Base-by-base conservation (phyloP, 2,888 invertebrate genomes). In the Antheraea yamamai region DNA sequence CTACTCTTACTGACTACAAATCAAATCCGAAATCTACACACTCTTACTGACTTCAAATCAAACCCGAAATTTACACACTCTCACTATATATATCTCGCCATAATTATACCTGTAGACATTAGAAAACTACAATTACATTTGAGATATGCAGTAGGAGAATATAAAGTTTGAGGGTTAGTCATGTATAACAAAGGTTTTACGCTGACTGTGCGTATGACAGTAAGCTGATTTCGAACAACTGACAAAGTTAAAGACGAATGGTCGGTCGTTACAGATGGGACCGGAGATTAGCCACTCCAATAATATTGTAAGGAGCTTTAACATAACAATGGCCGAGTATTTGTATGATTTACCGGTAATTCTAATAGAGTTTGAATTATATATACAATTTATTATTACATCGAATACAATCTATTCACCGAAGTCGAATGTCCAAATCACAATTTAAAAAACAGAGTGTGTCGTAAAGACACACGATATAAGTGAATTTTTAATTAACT, bases 221-320 rank as follows among this genome's bases (percentile, higher is more conserved):
- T 64, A 39, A 39, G 73, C 73, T n/a, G 58, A 39, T 30, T 64
- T n/a, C 58, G 58, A 35, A 73, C 55, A 30, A 55, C 58, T 58
- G 61, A 73, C 39, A 61, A 73, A 58, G 58, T 61, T 61, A 51
- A 52, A 52, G 72, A 72, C 55, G 73, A 58, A 73, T 73, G 58
- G 52, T 20, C 55, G 72, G 52, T 61, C 61, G 72, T 20, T 26
- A 61, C 39, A 61, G 73, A 61, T 73, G 30, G 73, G 73, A 61
- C 14, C 23, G n/a, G 39, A 61, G 73, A 73, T 73, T 61, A 35
- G n/a, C 52, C 20, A 73, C 35, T 70, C 73, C 23, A 61, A 73
- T 61, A 73, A 39, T 73, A 61, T 12, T 61, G 61, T n/a, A 23
- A 23, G 7, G 8, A 61, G 1, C 23, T 61, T 61, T 23, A 61